A percentile compares a stretch with the other conserved stretches of the same genome.
These are phyloP conservation scores for Nemurella pictetii DNA, from an alignment of 2,888 invertebrate species.

Conservation along the genomic window DNA sequence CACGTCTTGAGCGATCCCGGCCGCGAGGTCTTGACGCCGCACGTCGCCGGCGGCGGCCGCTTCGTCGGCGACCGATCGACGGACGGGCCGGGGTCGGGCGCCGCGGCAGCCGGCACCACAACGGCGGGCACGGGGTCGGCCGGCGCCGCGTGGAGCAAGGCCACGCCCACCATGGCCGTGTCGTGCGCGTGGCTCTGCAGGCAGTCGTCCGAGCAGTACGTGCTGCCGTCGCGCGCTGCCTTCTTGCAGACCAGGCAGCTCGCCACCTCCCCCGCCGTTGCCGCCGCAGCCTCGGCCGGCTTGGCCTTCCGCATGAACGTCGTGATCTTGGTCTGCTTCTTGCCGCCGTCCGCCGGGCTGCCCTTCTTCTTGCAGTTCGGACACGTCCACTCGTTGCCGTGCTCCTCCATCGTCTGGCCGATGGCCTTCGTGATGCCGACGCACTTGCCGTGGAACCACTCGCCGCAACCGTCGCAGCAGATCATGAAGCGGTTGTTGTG, in stretches of 20 bases:
- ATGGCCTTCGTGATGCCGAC: constrained; percentile 89
- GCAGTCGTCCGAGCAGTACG: constrained; percentile 88
- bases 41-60: not conserved
- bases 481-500: constrained; percentile 95
- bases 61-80: not conserved
- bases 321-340: constrained; percentile 28
- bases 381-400: constrained; percentile 87
- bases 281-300: constrained; percentile 51
- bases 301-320: constrained; percentile 49
- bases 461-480: constrained; percentile 92
- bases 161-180: constrained; percentile 43
- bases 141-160: not conserved
- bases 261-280: constrained; percentile 41
- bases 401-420: constrained; percentile 86
- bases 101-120: not conserved
- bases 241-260: constrained; percentile 77
- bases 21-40: not conserved
- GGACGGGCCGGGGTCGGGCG: not conserved
- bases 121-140: not conserved
- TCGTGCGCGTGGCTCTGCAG: constrained; percentile 83
- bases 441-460: constrained; percentile 98
- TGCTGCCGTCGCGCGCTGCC: constrained; percentile 74
- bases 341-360: constrained; percentile 16
- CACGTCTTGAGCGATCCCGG: constrained; percentile 66
- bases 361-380: constrained; percentile 65